Percentiles rank a stretch among this genome's conserved stretches.
phyloP scores from a whole-genome alignment of 2,888 invertebrate species.

The Dolomedes plantarius region DNA sequence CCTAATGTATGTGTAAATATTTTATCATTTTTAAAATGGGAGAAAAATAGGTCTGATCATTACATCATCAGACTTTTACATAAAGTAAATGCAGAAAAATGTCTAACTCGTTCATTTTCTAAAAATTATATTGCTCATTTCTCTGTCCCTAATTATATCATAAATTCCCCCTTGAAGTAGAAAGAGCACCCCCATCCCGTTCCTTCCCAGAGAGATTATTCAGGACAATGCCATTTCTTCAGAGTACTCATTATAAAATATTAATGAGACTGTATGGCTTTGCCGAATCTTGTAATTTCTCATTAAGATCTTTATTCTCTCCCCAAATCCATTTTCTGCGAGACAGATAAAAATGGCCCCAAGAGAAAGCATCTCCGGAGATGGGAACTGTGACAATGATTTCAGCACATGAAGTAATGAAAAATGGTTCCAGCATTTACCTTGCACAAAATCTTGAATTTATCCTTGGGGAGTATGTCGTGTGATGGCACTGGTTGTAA shows the following conservation, averaged over 20 bases:
- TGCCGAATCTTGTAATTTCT: not conserved
- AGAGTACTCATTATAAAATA: not conserved
- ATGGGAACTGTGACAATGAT: too few species aligned
- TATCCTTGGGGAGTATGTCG: too few species aligned
- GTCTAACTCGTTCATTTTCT: too few species aligned
- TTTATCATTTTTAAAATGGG: too few species aligned
- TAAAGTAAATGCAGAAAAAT: too few species aligned
- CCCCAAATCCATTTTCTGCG: not conserved
- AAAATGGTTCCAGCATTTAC: too few species aligned
- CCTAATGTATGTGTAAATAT: too few species aligned
- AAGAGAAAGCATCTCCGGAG: not conserved
- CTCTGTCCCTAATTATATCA: not conserved
- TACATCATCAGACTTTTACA: too few species aligned
- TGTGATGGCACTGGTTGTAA: too few species aligned
- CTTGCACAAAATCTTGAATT: too few species aligned
- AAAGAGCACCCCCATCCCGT: not conserved
- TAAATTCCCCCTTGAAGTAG: not conserved
- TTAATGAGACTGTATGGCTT: not conserved
- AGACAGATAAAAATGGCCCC: not conserved
- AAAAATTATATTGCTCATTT: not conserved
- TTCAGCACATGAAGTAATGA: too few species aligned
- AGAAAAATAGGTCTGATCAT: too few species aligned
- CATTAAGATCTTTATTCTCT: not conserved
- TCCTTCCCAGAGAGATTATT: not conserved
- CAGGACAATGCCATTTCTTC: not conserved